Evolutionary conservation across 2,113 vertebrate species (phyloP).

Genomic region (Myocastor coypus): DNA sequence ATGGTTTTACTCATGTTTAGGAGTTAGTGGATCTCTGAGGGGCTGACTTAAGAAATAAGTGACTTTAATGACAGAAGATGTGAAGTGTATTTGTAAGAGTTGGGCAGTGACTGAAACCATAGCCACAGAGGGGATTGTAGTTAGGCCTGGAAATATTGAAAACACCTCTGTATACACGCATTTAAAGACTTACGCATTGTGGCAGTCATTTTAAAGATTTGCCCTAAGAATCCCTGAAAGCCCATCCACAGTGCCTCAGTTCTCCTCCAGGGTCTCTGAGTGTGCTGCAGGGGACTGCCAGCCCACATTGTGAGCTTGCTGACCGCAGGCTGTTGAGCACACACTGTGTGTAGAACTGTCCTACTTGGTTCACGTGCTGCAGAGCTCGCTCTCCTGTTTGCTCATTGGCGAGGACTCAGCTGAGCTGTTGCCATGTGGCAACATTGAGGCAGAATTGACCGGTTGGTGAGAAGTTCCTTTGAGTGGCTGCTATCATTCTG

Average conservation of each 20-base stretch:
- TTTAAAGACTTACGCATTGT: not conserved
- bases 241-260: slow-evolving; percentile 59
- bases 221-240: slow-evolving; percentile 31
- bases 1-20: not conserved
- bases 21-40: not conserved
- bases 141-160: not conserved
- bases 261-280: not conserved
- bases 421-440: not conserved
- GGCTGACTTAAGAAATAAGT: not conserved
- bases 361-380: not conserved
- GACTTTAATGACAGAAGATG: not conserved
- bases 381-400: not conserved
- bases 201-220: slow-evolving; percentile 49
- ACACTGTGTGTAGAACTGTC: not conserved
- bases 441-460: not conserved
- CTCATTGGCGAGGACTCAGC: not conserved
- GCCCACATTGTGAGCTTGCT: not conserved
- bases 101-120: not conserved
- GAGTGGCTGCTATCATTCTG: not conserved
- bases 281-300: not conserved
- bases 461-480: not conserved
- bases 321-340: not conserved
- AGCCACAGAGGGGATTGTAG: not conserved
- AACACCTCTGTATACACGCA: not conserved
- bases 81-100: not conserved